Evolutionary conservation across 2,888 invertebrate genomes (phyloP), one percentile per base, ranked within the genome.

Genomic region (Papilio demoleus): DNA sequence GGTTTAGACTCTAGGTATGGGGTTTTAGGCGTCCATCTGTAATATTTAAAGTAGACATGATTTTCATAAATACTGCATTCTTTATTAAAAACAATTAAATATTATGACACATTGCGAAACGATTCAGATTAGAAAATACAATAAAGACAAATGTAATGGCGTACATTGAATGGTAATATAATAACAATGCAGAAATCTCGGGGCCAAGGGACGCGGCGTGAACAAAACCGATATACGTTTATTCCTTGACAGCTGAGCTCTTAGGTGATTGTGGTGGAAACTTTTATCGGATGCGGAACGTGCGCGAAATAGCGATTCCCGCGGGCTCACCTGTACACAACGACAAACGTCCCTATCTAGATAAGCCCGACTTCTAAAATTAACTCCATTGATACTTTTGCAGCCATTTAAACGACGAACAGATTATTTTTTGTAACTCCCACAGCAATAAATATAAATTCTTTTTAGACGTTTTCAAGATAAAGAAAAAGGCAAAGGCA

Each of bases 251-350:
- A 92, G 91, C 92, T 92, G 92, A 92, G 93, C 92, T 93, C 92
- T 93, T 92, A 92, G 92, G 92, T 91, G 92, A 92, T 93, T 93
- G 93, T 92, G 91, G 91, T 85, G 88, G 90, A 90, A 92, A 93
- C 88, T 92, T 92, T 93, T 93, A 92, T 93, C 93, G 90, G 88
- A 92, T 90, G 90, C 89, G 87, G 89, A 88, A 91, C 93, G 93
- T 93, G 93, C 90, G 86, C 86, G 81, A 88, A 92, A 92, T 92
- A 88, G 88, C 86, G 88, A 91, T 88, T 87, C 88, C 88, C 88
- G 83, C 80, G 88, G 85, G 88, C 83, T 87, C 86, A 89, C 88
- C 90, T 90, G 88, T 76, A 81, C 77, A 79, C 81, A 78, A 73
- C 71, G 78, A 79, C 80, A 76, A 76, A 78, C 77, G 77, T 75